Percentiles rank a stretch among this genome's conserved stretches.
Evolutionary conservation across 64 coral and sea anemone species (phyloP).

Genomic region (Pocillopora verrucosa): DNA sequence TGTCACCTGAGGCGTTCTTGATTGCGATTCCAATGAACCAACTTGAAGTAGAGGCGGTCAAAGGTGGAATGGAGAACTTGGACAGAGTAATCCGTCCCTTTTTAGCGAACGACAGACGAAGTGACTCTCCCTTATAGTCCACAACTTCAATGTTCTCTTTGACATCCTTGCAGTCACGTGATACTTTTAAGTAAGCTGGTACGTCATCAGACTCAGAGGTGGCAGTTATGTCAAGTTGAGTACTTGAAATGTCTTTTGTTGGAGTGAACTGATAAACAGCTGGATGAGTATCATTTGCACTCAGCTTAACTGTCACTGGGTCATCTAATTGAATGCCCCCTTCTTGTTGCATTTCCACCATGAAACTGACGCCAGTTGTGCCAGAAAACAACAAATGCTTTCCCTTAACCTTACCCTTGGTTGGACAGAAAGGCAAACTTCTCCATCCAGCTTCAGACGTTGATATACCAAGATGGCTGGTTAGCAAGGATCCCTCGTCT

Average conservation of each 20-base stretch:
- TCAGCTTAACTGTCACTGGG: no score
- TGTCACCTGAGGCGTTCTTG: background rate
- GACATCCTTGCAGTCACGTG: slow-evolving; percentile 39
- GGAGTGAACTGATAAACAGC: slow-evolving; percentile 38
- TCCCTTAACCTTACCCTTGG: no score
- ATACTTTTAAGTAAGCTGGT: slow-evolving; percentile 56
- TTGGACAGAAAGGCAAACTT: no score
- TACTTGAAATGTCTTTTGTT: background rate
- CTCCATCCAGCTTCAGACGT: no score
- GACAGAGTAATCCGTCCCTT: slow-evolving; percentile 56
- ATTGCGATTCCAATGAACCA: slow-evolving; percentile 56
- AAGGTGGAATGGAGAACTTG: slow-evolving; percentile 3
- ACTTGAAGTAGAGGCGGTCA: slow-evolving; percentile 34
- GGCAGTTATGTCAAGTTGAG: slow-evolving; percentile 61
- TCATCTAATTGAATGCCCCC: no score
- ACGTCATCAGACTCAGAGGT: background rate
- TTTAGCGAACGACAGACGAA: slow-evolving; percentile 37
- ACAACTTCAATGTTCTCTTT: background rate
- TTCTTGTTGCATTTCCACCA: no score
- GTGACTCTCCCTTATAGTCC: slow-evolving; percentile 1
- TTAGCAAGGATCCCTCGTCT: no score
- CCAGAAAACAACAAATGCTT: no score
- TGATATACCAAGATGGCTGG: no score
- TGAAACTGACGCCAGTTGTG: no score
- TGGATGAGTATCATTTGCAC: no score